Evolutionary conservation across 1,140 invertebrate genomes (phyloP).

Genomic region (Platyura marginata): DNA sequence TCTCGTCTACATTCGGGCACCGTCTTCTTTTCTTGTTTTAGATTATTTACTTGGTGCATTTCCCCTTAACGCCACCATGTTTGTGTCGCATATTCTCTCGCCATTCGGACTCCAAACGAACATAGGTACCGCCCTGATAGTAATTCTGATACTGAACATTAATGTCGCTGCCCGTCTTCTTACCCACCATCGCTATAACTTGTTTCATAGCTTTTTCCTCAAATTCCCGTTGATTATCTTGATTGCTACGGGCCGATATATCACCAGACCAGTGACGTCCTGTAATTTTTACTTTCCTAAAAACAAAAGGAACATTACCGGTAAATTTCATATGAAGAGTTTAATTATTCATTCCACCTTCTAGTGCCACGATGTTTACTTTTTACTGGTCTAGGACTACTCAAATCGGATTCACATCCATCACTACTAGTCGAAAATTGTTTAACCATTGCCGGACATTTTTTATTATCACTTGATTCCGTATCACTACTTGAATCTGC

Average conservation of each 20-base stretch:
- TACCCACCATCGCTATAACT: constrained; percentile 39
- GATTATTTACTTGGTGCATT: too few species aligned
- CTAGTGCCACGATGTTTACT: background rate
- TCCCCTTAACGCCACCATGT: too few species aligned
- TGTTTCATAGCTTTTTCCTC: constrained; percentile 54
- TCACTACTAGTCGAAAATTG: constrained; percentile 18
- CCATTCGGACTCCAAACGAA: constrained; percentile 51
- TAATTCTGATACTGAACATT: constrained; percentile 9
- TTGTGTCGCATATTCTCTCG: too few species aligned
- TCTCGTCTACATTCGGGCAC: too few species aligned
- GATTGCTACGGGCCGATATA: constrained; percentile 57
- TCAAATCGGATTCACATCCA: constrained; percentile 21
- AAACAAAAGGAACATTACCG: too few species aligned
- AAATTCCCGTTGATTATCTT: constrained; percentile 63
- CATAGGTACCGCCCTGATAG: constrained; percentile 43
- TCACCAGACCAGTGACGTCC: constrained; percentile 49
- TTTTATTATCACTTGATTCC: constrained; percentile 10
- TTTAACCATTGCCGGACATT: constrained; percentile 7
- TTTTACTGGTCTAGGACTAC: constrained; percentile 1
- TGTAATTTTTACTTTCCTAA: constrained; percentile 14
- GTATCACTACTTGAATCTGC: constrained; percentile 18
- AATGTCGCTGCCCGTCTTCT: constrained; percentile 18
- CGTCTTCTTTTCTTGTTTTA: too few species aligned
- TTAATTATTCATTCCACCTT: background rate
- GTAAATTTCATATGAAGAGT: background rate